Percentiles rank a stretch among this genome's conserved stretches.
phyloP scores from a whole-genome alignment of 2,888 invertebrate genomes.

The Bembecia ichneumoniformis region DNA sequence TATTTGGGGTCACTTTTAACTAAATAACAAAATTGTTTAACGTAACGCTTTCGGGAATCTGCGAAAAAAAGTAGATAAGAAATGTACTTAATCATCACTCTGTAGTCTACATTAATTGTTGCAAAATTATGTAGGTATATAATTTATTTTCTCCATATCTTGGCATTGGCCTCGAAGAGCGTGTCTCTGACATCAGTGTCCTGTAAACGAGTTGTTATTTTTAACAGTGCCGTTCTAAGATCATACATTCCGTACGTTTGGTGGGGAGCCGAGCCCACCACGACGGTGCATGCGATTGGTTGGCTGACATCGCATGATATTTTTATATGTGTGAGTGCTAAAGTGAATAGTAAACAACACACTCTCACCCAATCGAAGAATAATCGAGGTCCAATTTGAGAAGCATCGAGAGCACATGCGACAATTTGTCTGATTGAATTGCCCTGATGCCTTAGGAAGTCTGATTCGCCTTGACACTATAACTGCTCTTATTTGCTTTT shows the following conservation, averaged over 20 bases:
- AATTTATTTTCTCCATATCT: constrained; percentile 18
- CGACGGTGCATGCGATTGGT: constrained; percentile 47
- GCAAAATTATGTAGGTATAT: no score
- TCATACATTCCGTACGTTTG: constrained; percentile 51
- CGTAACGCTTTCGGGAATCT: no score
- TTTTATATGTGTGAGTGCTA: constrained; percentile 43
- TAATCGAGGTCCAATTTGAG: constrained; percentile 57
- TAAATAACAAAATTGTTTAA: no score
- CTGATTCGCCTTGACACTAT: constrained; percentile 43
- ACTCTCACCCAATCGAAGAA: constrained; percentile 39
- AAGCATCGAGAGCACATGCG: constrained; percentile 30
- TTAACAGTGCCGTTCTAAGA: constrained; percentile 62
- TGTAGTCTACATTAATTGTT: no score
- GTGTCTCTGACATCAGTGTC: constrained; percentile 32
- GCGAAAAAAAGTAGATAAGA: no score
- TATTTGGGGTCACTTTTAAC: not conserved
- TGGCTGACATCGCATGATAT: constrained; percentile 59
- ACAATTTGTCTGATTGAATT: constrained; percentile 51
- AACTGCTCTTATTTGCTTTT: constrained; percentile 22
- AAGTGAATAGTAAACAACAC: constrained; percentile 33
- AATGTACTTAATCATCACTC: no score
- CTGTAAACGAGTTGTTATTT: constrained; percentile 64
- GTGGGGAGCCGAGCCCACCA: constrained; percentile 70
- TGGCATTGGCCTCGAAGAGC: constrained; percentile 43
- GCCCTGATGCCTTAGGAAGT: constrained; percentile 56